Evolutionary conservation across 1,140 invertebrate genomes (phyloP).

Genomic region (Phenacoccus solenopsis): DNA sequence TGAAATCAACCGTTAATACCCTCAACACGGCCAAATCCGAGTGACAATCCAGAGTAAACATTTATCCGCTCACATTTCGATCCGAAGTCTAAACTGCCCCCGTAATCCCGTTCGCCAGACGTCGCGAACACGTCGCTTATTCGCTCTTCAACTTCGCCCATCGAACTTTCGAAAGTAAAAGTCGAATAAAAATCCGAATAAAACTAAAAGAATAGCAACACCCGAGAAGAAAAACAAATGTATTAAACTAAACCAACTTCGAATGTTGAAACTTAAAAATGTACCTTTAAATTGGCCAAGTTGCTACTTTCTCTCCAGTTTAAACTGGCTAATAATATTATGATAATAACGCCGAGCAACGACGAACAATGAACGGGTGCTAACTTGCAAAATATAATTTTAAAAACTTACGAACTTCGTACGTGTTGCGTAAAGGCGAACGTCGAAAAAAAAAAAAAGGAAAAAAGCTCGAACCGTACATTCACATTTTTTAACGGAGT

Average conservation of each 20-base stretch:
- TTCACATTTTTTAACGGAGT: constrained; percentile 9
- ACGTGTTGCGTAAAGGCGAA: constrained; percentile 4
- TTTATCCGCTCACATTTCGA: no score
- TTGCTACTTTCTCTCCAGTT: not conserved
- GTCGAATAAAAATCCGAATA: not conserved
- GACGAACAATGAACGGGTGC: not conserved
- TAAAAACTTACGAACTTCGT: constrained; percentile 7
- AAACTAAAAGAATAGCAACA: not conserved
- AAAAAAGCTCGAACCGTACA: not conserved
- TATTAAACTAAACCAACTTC: not conserved
- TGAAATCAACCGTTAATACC: no score
- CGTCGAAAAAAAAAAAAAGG: not conserved
- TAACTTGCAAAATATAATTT: constrained; percentile 11
- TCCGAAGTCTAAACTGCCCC: no score
- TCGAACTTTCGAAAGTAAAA: not conserved
- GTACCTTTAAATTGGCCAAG: not conserved
- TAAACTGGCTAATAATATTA: constrained; percentile 15
- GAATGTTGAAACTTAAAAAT: constrained; percentile 9
- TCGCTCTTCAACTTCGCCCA: no score
- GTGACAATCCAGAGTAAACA: no score
- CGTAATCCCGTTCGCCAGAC: no score
- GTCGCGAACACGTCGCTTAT: no score
- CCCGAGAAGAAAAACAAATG: constrained; percentile 6
- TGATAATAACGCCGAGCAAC: not conserved
- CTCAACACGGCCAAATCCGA: no score